Base-by-base conservation (phyloP, 2,113 vertebrate species). In the Cranoglanis bouderius region DNA sequence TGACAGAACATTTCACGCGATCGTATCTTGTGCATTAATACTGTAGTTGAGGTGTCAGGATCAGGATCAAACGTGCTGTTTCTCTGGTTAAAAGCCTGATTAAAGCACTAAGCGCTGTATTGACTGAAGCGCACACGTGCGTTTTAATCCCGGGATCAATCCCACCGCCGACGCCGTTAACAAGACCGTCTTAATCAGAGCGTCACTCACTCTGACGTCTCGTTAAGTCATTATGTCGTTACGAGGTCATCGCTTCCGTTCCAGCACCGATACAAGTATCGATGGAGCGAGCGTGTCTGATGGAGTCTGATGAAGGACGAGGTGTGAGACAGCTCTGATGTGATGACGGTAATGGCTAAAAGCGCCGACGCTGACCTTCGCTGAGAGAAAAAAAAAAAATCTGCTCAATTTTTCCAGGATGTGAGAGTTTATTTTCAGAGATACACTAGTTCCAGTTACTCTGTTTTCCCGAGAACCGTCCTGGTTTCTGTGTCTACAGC, bases 41-140 rank as follows among this genome's bases (percentile, higher is more conserved):
- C 46, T 49, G 46, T 49, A 26, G 74, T 46, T 3, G 43, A 43
- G 3, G 72, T 75, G 38, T 24, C 24, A 49, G 75, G 21, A 10
- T 78, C 75, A 78, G 40, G 43, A 77, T 49, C 46, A 49, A 49
- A 10, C 24, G 29, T 5, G 10, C 3, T 40, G 35, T 92, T 53
- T 84, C 90, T 49, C 35, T 51, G 49, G 67, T 94, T 94, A 94
- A 96, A 95, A 94, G 93, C 93, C 92, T 95, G 93, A 95, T 95
- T 94, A 95, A 94, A 95, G 92, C 93, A 89, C 85, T 80, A 90
- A 95, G 93, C 91, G 89, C 89, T 91, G 91, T 87, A 96, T 96
- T 21, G 94, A 96, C 93, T 89, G 35, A 72, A 57, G 85, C 61
- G 72, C 46, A 67, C 77, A 29, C 77, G 8, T 4, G 65, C 32